Evolutionary conservation across 92 coral and sea anemone species (phyloP), one percentile per base, ranked within the genome.

Genomic region (Phenganax marumi): DNA sequence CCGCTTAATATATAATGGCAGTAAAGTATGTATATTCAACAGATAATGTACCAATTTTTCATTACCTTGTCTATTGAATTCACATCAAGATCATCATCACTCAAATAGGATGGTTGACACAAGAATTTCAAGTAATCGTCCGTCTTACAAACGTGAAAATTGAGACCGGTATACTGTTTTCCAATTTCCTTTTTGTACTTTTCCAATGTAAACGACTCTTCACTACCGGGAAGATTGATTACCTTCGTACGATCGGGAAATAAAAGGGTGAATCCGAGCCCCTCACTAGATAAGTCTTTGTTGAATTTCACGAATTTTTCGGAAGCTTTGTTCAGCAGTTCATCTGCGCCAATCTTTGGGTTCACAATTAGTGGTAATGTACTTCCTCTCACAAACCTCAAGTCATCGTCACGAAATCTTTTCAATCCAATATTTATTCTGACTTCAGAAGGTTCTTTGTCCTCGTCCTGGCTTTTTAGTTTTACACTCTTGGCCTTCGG

Each of bases 291-390:
- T 17, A 87, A 63, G 52, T 88, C 89, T 65, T 75, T 88, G 83
- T 88, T 85, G 69, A 88, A 85, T 81, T 80, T 85, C 76, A 85
- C 66, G 71, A 88, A 73, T 70, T 85, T 88, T 53, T 85, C 84
- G 64, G 77, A 71, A 48, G 57, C 82, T 60, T 85, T 88, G 58
- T 49, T 21, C 39, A 88, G 63, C 21, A 88, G 83, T 62, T 88
- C 91, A 12, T 85, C 86, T n/a, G 54, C 54, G 33, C 82, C 89
- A 47, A 88, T 80, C 17, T 65, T 14, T 14, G 83, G 69, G 2
- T 14, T 33, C 9, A 88, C 85, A 53, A 85, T 88, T 23, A 88
- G 80, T 23, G 91, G 91, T 23, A 88, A 81, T 26, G 54, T 60
- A 57, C 85, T 79, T 39, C 89, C 89, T 8, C 86, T 57, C 17